Evolutionary conservation across 2,888 invertebrate species (phyloP), one percentile per base, ranked within the genome.

Genomic region (Stomorhina lunata): DNA sequence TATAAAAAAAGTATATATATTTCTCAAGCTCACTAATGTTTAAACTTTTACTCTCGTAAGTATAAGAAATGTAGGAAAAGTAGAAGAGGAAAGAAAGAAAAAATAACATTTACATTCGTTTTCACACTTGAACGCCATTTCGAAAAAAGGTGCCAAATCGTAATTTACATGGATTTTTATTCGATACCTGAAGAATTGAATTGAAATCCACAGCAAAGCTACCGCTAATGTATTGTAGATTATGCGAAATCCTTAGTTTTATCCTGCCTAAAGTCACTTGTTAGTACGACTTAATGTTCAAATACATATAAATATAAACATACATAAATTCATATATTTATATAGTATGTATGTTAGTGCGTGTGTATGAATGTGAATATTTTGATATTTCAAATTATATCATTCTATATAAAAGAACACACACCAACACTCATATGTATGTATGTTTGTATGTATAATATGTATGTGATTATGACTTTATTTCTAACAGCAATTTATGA

Each of bases 221-320:
- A 90, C 89, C 90, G 90, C 90, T 90, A 90, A 90, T 90, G 90
- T 90, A 90, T 90, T 90, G 90, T 90, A 90, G 90, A 90, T 90
- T 90, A 90, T 87, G 88, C 84, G 86, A 90, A 90, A 90, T 90
- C 90, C 90, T 88, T 83, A 85, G 86, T 86, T 86, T 87, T 85
- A 85, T 86, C 85, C 84, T 84, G 84, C 85, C 85, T 84, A 85
- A 85, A 86, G 86, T 84, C 85, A 84, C 84, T 85, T 85, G 84
- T 81, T 79, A 77, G 81, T 80, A 84, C 78, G 82, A 79, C 75
- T 82, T 75, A 78, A 78, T 81, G 68, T 69, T 57, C 59, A 72
- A 34, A 59, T 17, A 57, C 17, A 43, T 12, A 43, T 3, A 53
- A 34, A 43, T 25, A 50, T 22, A 10, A 40, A 40, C 32, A 40